Evolutionary conservation across 1,140 invertebrate species (phyloP), one percentile per base, ranked within the genome.

Genomic region (Ectropis grisescens): DNA sequence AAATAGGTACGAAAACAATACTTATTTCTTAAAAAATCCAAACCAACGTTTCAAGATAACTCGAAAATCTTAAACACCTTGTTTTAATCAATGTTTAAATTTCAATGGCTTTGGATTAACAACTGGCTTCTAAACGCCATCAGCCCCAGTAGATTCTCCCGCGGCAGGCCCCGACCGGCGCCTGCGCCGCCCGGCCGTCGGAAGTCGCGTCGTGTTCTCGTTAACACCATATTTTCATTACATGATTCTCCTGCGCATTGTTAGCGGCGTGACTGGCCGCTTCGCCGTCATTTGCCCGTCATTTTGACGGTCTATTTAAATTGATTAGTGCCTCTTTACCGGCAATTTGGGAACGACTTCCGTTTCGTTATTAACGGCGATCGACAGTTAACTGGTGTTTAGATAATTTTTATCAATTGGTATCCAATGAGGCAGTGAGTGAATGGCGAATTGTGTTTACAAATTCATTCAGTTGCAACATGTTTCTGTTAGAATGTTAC

Each of bases 211-310:
- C 37, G 31, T 47, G 39, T 41, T 56, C 56, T 60, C 53, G 53
- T 61, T 58, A 60, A 34, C 58, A 46, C 43, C 36, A 58, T 69
- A 65, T 72, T 68, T 71, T 60, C 55, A 53, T 60, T 26, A n/a
- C 10, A 26, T 26, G 2, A n/a, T 4, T n/a, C 10, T 10, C 24
- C 31, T 40, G 42, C 34, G 47, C 49, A 47, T 54, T 52, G 54
- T 53, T 46, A 33, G 22, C 11, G 8, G 16, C 8, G 16, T 8
- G 16, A 19, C 3, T 8, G 3, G 16, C 16, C 16, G 16, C 24
- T n/a, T n/a, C n/a, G n/a, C n/a, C n/a, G n/a, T n/a, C n/a, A n/a
- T n/a, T n/a, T n/a, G n/a, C n/a, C n/a, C n/a, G n/a, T n/a, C n/a
- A n/a, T n/a, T n/a, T n/a, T n/a, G n/a, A n/a, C 24, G 24, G 24